Percentiles rank a stretch among this genome's conserved stretches.
Conservation (phyloP, 2,797 vertebrate species). For the Syndactyla subalaris region DNA sequence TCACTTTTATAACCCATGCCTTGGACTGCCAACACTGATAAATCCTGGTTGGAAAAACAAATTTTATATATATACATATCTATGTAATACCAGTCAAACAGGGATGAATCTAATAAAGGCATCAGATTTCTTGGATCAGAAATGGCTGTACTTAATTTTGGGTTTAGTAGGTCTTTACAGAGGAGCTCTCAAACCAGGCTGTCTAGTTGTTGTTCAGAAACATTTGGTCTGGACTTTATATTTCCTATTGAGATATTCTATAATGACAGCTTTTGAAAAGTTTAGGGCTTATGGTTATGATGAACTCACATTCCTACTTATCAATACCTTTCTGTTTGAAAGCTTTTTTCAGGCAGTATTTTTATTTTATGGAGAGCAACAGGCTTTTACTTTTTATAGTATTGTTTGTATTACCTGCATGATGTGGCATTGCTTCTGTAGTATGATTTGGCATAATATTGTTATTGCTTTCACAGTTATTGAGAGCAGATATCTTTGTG, state of each 20-base stretch:
- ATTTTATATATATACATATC: background rate
- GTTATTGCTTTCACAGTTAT: background rate
- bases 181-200: background rate
- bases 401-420: background rate
- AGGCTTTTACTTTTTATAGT: background rate
- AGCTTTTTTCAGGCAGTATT: background rate
- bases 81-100: background rate
- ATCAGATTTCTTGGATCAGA: background rate
- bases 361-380: background rate
- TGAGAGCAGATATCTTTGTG: background rate
- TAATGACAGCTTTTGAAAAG: background rate
- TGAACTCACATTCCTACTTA: background rate
- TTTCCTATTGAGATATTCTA: background rate
- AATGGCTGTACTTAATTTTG: background rate
- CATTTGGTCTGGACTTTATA: background rate
- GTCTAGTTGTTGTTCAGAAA: background rate
- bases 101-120: background rate
- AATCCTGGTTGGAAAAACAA: background rate
- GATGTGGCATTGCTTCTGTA: background rate
- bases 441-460: background rate
- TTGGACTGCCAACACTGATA: background rate
- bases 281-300: background rate
- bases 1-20: background rate
- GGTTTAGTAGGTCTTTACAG: background rate
- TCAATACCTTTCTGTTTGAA: background rate